Evolutionary conservation across 2,113 vertebrate species (phyloP), one percentile per base, ranked within the genome.

Genomic region (Takifugu flavidus): DNA sequence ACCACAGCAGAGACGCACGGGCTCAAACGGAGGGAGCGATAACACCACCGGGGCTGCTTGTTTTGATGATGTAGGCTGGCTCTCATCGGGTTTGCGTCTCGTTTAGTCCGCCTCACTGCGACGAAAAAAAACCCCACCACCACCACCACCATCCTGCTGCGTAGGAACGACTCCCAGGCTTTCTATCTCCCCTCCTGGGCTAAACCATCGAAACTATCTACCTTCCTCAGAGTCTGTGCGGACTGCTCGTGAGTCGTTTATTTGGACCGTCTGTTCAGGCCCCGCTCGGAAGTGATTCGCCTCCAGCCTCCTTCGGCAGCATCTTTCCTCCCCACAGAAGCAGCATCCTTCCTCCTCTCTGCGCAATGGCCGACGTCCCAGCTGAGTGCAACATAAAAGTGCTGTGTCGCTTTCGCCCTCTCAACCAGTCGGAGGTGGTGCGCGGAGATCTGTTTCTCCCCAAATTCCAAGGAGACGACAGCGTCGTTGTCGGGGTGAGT

Each of bases 361-460:
- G 80, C 86, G 86, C 85, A 65, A 95, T 95, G 94, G 91, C 92
- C 65, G 93, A 94, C 45, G 74, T 85, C 53, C 82, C 86, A 72
- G 86, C 90, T 54, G 93, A 94, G 68, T 94, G 93, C 72, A 94
- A 93, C 86, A 94, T 95, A 62, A 94, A 93, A 82, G 94, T 95
- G 85, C 90, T 95, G 72, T 95, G 94, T 89, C 90, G 94, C 57
- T 94, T 95, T 78, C 92, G 94, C 39, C 94, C 94, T 6, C 88
- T 95, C 49, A 95, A 94, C 73, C 91, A 94, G 84, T 79, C 93
- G 2, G 94, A 95, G 85, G 91, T 93, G 27, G 1, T 91, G 6
- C 91, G 94, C 2, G 94, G 94, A 27, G 94, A 95, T 80, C 91
- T 87, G 73, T 94, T 92, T 72, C 62, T 94, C 54, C 93, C 93